A percentile compares a stretch with the other conserved stretches of the same genome.
phyloP scores from a whole-genome alignment of 2,113 vertebrate genomes.

The Colinus virginianus region DNA sequence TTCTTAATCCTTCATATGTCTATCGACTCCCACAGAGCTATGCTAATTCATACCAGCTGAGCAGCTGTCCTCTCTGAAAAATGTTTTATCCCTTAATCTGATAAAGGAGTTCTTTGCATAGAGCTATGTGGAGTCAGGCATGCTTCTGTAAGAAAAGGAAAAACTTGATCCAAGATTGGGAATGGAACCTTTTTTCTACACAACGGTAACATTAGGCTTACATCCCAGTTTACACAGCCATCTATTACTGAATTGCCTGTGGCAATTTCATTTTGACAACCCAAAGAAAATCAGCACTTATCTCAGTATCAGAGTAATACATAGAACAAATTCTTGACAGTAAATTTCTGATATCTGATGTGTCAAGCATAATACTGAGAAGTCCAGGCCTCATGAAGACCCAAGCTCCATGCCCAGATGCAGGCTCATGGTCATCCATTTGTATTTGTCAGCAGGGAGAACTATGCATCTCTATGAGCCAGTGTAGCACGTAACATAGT shows the following conservation, averaged over 20 bases:
- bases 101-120: neutral
- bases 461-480: rapidly evolving
- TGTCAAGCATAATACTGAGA: neutral
- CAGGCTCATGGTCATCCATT: neutral
- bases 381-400: neutral
- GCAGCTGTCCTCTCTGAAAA: slow-evolving; percentile 8
- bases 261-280: neutral
- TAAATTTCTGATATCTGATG: neutral
- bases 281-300: neutral
- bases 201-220: neutral
- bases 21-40: slow-evolving; percentile 9
- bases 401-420: neutral
- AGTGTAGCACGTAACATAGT: rapidly evolving
- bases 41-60: slow-evolving; percentile 44
- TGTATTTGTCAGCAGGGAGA: neutral
- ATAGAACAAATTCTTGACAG: neutral
- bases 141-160: neutral
- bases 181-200: neutral
- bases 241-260: neutral
- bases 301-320: neutral
- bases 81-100: slow-evolving; percentile 39
- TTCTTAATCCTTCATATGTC: slow-evolving; percentile 40
- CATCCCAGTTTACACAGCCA: neutral
- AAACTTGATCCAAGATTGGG: neutral
- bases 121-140: neutral